Conservation (phyloP, 1,140 invertebrate species). For the Aphaenogaster ashmeadi region DNA sequence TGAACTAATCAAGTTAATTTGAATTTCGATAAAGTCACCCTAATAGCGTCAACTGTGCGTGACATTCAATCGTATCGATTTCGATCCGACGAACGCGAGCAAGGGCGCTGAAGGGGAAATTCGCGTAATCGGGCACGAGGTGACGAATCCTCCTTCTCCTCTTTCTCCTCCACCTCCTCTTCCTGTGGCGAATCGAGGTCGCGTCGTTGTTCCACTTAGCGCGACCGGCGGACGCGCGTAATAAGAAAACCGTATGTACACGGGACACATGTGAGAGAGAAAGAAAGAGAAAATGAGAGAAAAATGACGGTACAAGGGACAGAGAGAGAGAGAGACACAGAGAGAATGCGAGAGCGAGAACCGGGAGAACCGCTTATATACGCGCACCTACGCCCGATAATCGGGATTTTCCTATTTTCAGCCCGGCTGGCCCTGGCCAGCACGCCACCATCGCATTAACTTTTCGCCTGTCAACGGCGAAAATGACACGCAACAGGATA, state of each 20-base stretch:
- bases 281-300: conserved; percentile 5
- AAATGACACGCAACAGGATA: conserved; percentile 1
- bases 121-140: conserved; percentile 57
- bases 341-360: neutral
- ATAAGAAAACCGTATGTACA: conserved; percentile 16
- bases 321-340: neutral
- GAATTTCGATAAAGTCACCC: neutral
- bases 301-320: neutral
- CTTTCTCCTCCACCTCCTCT: conserved; percentile 8
- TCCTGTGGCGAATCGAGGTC: conserved; percentile 47
- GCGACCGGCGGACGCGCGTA: neutral
- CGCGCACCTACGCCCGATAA: conserved; percentile 62
- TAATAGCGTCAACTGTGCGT: neutral
- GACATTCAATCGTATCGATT: conserved; percentile 33
- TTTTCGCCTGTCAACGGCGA: conserved; percentile 51
- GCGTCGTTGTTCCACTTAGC: conserved; percentile 44
- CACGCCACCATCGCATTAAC: conserved; percentile 20
- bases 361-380: conserved; percentile 17
- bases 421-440: conserved; percentile 57
- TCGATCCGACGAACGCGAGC: conserved; percentile 34
- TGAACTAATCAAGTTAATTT: neutral
- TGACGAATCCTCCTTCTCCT: conserved; percentile 47
- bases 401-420: conserved; percentile 72
- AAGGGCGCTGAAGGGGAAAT: conserved; percentile 41
- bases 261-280: neutral